These are phyloP conservation scores for Sebastes umbrosus DNA, from an alignment of 2,797 vertebrate species.

Conservation along the genomic window DNA sequence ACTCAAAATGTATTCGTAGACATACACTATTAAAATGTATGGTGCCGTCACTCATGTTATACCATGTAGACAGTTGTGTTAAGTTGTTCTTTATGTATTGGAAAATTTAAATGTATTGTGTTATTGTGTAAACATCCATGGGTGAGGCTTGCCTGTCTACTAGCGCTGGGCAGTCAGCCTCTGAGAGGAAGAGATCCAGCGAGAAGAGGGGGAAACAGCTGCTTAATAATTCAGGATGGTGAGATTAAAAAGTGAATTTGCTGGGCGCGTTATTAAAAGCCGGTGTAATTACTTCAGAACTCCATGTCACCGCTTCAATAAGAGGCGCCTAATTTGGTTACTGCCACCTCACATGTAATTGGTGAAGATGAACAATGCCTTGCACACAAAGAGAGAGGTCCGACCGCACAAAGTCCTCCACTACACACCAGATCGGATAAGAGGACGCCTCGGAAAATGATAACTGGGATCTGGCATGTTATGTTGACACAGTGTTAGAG, in stretches of 20 bases:
- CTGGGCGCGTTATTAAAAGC: constrained; percentile 80
- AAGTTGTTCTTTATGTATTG: not conserved
- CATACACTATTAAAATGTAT: too few species aligned
- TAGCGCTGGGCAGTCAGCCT: not conserved
- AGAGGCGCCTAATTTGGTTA: constrained; percentile 79
- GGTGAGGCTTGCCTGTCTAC: not conserved
- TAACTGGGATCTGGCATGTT: constrained; percentile 44
- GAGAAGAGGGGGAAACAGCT: constrained; percentile 65
- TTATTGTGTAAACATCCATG: not conserved
- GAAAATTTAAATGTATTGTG: not conserved
- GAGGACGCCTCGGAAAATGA: constrained; percentile 26
- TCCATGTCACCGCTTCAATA: constrained; percentile 77
- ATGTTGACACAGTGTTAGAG: constrained; percentile 10
- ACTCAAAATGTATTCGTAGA: too few species aligned
- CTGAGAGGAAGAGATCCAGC: constrained; percentile 47
- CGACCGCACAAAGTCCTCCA: not conserved
- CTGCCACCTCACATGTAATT: constrained; percentile 74
- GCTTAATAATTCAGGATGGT: constrained; percentile 85
- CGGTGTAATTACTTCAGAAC: constrained; percentile 83
- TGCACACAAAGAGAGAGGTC: constrained; percentile 21
- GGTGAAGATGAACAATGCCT: constrained; percentile 73
- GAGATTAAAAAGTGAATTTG: constrained; percentile 83
- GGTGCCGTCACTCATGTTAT: not conserved
- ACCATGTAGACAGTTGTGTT: not conserved
- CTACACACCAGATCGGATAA: constrained; percentile 26